Evolutionary conservation across 2,888 invertebrate species (phyloP).

Genomic region (Scaptodrosophila latifasciaeformis): DNA sequence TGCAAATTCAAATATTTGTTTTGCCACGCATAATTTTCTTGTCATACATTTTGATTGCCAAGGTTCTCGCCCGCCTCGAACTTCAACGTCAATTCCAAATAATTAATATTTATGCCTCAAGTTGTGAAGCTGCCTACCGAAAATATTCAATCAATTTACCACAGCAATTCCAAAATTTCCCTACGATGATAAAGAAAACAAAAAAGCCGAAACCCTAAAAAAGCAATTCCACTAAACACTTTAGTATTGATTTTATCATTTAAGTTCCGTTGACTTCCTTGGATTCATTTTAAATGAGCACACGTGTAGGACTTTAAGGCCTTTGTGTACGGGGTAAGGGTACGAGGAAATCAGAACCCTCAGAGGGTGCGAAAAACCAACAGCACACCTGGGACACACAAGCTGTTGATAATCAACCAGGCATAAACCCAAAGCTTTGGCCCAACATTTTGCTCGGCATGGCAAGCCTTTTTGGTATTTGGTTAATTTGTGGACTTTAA

Average conservation of each 20-base stretch:
- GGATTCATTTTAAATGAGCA: constrained; percentile 1
- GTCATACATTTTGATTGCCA: constrained; percentile 59
- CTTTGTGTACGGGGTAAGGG: too few species aligned
- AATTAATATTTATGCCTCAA: constrained; percentile 54
- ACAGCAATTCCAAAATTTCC: constrained; percentile 12
- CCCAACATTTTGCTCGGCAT: background rate
- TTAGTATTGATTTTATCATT: constrained; percentile 55
- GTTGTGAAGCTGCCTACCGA: constrained; percentile 35
- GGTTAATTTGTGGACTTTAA: background rate
- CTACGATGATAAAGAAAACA: constrained; percentile 1
- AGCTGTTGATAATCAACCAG: constrained; percentile 1
- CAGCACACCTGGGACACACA: too few species aligned
- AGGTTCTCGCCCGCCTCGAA: background rate
- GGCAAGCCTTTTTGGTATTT: too few species aligned
- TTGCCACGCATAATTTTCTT: constrained; percentile 51
- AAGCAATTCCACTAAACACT: constrained; percentile 32
- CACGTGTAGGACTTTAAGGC: constrained; percentile 37
- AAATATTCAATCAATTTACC: constrained; percentile 54
- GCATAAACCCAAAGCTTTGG: background rate
- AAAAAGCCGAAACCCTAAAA: constrained; percentile 10
- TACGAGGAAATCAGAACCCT: constrained; percentile 34
- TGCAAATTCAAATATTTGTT: constrained; percentile 40
- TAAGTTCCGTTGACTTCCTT: constrained; percentile 5
- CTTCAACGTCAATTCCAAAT: too few species aligned
- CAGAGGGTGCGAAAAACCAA: background rate